Conservation (phyloP, 2,113 vertebrate species). For the Phaetusa simplex region DNA sequence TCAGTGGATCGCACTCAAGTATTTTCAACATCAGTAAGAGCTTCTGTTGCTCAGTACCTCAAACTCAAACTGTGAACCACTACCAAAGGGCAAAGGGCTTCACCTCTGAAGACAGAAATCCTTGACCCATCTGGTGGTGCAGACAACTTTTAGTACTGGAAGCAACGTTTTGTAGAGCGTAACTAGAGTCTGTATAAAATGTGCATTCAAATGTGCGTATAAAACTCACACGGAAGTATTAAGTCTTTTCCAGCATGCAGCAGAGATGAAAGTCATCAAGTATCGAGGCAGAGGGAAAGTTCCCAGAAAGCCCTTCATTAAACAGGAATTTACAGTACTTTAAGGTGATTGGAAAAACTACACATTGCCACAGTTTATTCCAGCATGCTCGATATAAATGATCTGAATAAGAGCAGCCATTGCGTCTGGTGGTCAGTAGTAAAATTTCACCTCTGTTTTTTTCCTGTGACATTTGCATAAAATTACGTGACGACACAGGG, state of each 20-base stretch:
- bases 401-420: not conserved
- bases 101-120: not conserved
- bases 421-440: not conserved
- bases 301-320: not conserved
- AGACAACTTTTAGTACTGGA: not conserved
- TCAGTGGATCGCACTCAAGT: not conserved
- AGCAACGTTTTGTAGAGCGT: not conserved
- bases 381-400: not conserved
- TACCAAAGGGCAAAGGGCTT: not conserved
- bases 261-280: not conserved
- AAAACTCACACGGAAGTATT: not conserved
- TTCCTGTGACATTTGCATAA: not conserved
- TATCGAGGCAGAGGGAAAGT: not conserved
- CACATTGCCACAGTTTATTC: not conserved
- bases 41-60: not conserved
- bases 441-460: not conserved
- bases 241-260: not conserved
- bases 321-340: not conserved
- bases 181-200: not conserved
- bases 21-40: not conserved
- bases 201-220: not conserved
- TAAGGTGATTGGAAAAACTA: not conserved
- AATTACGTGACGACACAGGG: not conserved
- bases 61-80: not conserved
- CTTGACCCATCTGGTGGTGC: not conserved